These are phyloP conservation scores for Trissolcus japonicus DNA, from an alignment of 2,888 invertebrate species.

Conservation along the genomic window DNA sequence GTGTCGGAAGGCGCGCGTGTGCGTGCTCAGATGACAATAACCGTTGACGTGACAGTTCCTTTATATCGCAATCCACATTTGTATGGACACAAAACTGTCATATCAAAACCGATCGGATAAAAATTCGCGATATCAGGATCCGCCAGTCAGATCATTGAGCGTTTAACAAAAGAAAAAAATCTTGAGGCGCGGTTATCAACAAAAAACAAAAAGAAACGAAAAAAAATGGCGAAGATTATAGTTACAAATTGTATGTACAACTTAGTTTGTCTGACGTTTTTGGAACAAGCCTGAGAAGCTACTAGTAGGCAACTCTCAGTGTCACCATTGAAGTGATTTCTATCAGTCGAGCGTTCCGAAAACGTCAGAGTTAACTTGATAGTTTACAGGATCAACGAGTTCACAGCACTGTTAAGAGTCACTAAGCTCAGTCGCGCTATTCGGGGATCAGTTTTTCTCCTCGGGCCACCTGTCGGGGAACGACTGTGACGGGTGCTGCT, in stretches of 20 bases:
- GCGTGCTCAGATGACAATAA: slow-evolving; percentile 21
- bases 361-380: no score
- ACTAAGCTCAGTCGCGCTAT: slow-evolving; percentile 16
- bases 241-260: background rate
- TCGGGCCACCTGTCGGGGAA: slow-evolving; percentile 68
- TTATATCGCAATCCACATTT: slow-evolving; percentile 11
- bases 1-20: slow-evolving; percentile 50
- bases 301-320: no score
- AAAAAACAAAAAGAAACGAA: background rate
- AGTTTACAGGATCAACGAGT: slow-evolving; percentile 12
- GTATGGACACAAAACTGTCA: background rate
- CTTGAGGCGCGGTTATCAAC: background rate
- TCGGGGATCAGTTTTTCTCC: slow-evolving; percentile 65
- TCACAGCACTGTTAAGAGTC: slow-evolving; percentile 45
- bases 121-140: background rate
- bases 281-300: no score
- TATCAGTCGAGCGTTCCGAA: no score
- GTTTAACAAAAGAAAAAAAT: background rate
- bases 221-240: no score
- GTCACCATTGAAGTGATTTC: no score
- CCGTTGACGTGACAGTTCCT: slow-evolving; percentile 13
- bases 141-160: background rate
- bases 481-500: slow-evolving; percentile 62
- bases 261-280: no score
- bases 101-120: background rate